Base-by-base conservation (phyloP, 2,113 vertebrate genomes). In the Herpetotheres cachinnans region DNA sequence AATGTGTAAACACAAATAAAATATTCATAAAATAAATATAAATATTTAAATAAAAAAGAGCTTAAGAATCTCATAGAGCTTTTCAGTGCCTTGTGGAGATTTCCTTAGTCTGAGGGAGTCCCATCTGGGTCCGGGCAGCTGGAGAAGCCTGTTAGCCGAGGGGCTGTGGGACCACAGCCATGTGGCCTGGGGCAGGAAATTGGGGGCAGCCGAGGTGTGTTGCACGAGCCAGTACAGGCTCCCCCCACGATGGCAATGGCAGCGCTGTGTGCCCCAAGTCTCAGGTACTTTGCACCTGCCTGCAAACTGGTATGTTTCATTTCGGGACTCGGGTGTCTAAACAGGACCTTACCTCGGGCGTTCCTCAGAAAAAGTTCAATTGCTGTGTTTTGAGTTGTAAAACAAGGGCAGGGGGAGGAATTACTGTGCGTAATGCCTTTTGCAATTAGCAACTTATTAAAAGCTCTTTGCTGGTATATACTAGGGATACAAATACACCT, bases 231-330 rank as follows among this genome's bases (percentile, higher is more conserved):
- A 50, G 58, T 71, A n/a, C 7, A 42, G 26, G 30, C 4, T 81
- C 6, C 9, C 20, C 16, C 7, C 2, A 3, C 0, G 1, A 3
- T 20, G 27, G 13, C 40, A 69, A 21, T 4, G 7, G 25, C 21
- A 61, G 19, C 15, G 2, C 24, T 27, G 34, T 42, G 36, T 44
- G 36, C 17, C n/a, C 27, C 29, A 21, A n/a, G 24, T 22, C 26
- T 50, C 1, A 0, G 15, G 40, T 17, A 42, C n/a, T 65, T 82
- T 24, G 26, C 5, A n/a, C 21, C 24, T 69, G 6, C 29, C 47
- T 74, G 42, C 21, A 46, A 55, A 70, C 10, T 6, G 27, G 13
- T 47, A 9, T 3, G 7, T 36, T 79, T 61, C 6, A 8, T 17
- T 59, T 74, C 56, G 63, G 38, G 19, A 59, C 63, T 38, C 81